Evolutionary conservation across 2,888 invertebrate genomes (phyloP).

Genomic region (Melanophora roralis): DNA sequence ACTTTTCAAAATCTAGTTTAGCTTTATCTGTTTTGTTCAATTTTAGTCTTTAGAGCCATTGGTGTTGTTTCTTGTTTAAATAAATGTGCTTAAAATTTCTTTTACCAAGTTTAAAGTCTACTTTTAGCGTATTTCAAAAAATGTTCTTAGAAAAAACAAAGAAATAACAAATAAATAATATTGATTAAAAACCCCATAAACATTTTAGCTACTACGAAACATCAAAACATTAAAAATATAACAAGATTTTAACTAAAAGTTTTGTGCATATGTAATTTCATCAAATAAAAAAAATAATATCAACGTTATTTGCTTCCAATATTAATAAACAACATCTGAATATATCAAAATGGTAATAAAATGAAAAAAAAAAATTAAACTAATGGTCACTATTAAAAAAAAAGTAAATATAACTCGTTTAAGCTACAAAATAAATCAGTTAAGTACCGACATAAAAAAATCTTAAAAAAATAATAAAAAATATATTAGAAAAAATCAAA

Average conservation of each 20-base stretch:
- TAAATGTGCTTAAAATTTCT: neutral
- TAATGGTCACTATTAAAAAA: neutral
- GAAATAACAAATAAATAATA: neutral
- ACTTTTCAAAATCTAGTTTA: conserved; percentile 30
- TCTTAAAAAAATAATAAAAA: neutral
- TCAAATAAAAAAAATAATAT: neutral
- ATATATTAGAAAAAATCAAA: neutral
- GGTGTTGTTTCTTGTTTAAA: conserved; percentile 28
- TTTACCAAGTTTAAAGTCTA: neutral
- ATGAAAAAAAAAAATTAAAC: neutral
- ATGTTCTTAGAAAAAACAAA: neutral
- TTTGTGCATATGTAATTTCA: neutral
- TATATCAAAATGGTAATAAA: conserved; percentile 19
- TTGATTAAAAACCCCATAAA: neutral
- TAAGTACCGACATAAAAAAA: neutral
- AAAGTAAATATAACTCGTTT: neutral
- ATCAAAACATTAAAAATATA: neutral
- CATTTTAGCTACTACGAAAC: neutral
- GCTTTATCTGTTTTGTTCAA: conserved; percentile 9
- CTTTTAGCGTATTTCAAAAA: conserved; percentile 10
- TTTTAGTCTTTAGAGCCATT: conserved; percentile 49
- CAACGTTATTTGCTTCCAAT: neutral
- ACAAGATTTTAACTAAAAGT: neutral
- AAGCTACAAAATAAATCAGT: conserved; percentile 7
- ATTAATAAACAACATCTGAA: conserved; percentile 9